Percentiles rank a stretch among this genome's conserved stretches.
Evolutionary conservation across 2,113 vertebrate genomes (phyloP).

Genomic region (Albula goreensis): DNA sequence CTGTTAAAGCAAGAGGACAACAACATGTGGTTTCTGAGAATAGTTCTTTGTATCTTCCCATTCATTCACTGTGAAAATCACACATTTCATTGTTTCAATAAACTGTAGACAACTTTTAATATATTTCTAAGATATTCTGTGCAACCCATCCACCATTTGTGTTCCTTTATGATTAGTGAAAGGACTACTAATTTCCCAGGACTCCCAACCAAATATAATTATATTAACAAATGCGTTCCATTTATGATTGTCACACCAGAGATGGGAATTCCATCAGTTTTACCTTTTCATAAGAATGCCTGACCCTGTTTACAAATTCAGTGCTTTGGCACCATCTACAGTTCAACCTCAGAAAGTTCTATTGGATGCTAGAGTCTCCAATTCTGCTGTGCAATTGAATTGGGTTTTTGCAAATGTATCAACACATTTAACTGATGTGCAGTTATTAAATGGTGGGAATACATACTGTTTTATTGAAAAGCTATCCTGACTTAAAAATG

Average conservation of each 20-base stretch:
- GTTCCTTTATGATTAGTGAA: neutral
- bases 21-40: neutral
- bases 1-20: constrained; percentile 56
- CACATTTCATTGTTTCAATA: neutral
- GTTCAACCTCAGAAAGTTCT: constrained; percentile 16
- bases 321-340: constrained; percentile 52
- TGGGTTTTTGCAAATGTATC: too few species aligned
- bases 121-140: neutral
- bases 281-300: neutral
- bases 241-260: neutral
- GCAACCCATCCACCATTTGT: neutral
- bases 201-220: neutral
- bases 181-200: neutral
- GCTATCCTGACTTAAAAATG: too few species aligned
- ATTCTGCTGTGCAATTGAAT: too few species aligned
- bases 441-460: too few species aligned
- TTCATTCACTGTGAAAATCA: neutral
- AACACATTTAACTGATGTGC: too few species aligned
- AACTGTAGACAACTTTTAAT: neutral
- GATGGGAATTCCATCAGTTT: neutral
- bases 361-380: neutral
- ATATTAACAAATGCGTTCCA: neutral
- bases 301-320: neutral
- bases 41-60: neutral
- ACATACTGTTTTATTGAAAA: too few species aligned